Evolutionary conservation across 1,140 invertebrate genomes (phyloP), one percentile per base, ranked within the genome.

Genomic region (Trichoplusia ni): DNA sequence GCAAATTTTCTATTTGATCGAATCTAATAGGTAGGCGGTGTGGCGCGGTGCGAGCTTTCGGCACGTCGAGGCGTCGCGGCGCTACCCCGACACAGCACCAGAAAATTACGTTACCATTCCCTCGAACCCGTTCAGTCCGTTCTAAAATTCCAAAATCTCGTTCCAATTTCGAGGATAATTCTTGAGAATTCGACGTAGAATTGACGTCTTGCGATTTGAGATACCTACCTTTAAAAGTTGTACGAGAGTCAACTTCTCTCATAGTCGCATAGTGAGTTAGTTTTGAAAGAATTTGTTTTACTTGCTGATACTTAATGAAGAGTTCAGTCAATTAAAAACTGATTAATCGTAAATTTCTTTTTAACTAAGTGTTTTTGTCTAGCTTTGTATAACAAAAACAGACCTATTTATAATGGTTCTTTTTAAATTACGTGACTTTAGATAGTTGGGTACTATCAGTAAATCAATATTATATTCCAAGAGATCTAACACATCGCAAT

Each of bases 51-150:
- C 27, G 71, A 68, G 73, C 71, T 62, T 38, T 6, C 46, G 70
- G 72, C 75, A 73, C 67, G 66, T 67, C 69, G 72, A 23, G 67
- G 61, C 70, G 69, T 53, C 63, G 71, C 69, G 73, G 68, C 62
- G 69, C 69, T 66, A 73, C 71, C 77, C 70, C 71, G 64, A 74
- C 65, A 72, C 64, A 70, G 73, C 73, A 69, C 70, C 73, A 79
- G 76, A 80, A 86, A 86, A 89, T 89, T 84, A 86, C 74, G 82
- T 87, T 89, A 86, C 73, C 61, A 54, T 72, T 56, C 67, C 63
- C 69, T 71, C 73, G 70, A 70, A 67, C 69, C 59, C 66, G 42
- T 62, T 72, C 69, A 75, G 69, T 70, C 71, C 75, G 67, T 74
- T 81, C 70, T 78, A 73, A 86, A 84, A 84, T 82, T 86, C 70